Evolutionary conservation across 2,113 vertebrate genomes (phyloP), one percentile per base, ranked within the genome.

Genomic region (Sarotherodon lohbergeri): DNA sequence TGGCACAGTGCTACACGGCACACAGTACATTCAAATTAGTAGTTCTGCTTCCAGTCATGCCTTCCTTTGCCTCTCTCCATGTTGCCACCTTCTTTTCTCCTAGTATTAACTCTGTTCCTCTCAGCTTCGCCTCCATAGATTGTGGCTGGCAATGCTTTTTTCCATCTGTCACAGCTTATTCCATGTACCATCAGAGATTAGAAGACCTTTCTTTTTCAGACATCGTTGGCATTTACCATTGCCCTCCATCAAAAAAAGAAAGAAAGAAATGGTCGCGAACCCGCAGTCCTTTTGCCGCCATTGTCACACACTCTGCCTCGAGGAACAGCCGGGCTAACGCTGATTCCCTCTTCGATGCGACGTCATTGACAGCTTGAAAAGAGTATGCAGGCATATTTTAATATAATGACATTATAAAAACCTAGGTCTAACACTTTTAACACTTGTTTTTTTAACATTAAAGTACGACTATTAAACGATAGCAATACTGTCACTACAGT

Each of bases 181-280:
- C 90, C 43, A 13, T 48, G 88, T 54, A 88, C 88, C 90, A 89
- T 93, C 88, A 86, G 89, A 68, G 83, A 91, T 87, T 52, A 80
- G 76, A 71, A 88, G 92, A 94, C 92, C 91, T 95, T 96, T 95
- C 92, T 80, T 78, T 86, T 88, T 91, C 88, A 92, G 95, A 96
- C 94, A 79, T 86, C 5, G 66, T 90, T 96, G 96, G 95, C 96
- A 96, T 96, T 97, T 96, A 95, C 91, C 95, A 95, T 96, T 95
- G 96, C 94, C 95, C 94, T 95, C 95, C 93, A 95, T 96, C 94
- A 96, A 92, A 91, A 48, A 89, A 92, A 90, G 90, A 90, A 93
- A 88, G 86, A 92, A 90, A 93, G 86, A 88, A 91, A 92, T 78
- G 92, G 94, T 91, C 88, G 79, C 82, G 93, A 94, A 94, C 93